These are phyloP conservation scores for Argopecten irradians DNA, from an alignment of 1,140 invertebrate genomes.

Conservation along the genomic window DNA sequence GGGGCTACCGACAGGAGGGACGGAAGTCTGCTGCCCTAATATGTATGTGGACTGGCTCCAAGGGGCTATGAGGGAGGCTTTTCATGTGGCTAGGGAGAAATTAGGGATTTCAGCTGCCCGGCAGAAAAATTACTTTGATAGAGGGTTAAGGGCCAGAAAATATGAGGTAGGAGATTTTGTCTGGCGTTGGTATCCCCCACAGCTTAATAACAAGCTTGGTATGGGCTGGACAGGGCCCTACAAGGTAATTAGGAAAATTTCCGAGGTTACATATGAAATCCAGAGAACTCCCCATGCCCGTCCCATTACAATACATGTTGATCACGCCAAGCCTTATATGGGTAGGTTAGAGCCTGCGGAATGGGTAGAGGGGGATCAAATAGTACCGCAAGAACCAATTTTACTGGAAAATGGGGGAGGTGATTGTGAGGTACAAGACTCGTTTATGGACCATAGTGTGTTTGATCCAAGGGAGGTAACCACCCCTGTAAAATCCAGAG, in stretches of 20 bases:
- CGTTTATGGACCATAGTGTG: too few species aligned
- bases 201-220: slow-evolving; percentile 37
- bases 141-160: background rate
- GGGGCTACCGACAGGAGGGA: background rate
- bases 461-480: too few species aligned
- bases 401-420: too few species aligned
- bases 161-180: slow-evolving; percentile 44
- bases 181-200: slow-evolving; percentile 54
- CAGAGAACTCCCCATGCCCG: background rate
- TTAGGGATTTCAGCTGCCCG: background rate
- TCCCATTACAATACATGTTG: slow-evolving; percentile 33
- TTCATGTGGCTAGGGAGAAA: background rate
- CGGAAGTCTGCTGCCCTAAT: background rate
- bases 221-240: too few species aligned
- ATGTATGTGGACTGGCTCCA: slow-evolving; percentile 44
- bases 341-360: background rate
- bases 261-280: slow-evolving; percentile 15
- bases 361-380: too few species aligned
- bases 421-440: too few species aligned
- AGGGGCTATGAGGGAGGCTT: too few species aligned
- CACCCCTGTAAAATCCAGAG: too few species aligned
- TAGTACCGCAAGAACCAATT: too few species aligned
- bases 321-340: slow-evolving; percentile 42
- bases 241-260: slow-evolving; percentile 35
- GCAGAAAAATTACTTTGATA: slow-evolving; percentile 50